Evolutionary conservation across 2,888 invertebrate species (phyloP), one percentile per base, ranked within the genome.

Genomic region (Catocala fraxini): DNA sequence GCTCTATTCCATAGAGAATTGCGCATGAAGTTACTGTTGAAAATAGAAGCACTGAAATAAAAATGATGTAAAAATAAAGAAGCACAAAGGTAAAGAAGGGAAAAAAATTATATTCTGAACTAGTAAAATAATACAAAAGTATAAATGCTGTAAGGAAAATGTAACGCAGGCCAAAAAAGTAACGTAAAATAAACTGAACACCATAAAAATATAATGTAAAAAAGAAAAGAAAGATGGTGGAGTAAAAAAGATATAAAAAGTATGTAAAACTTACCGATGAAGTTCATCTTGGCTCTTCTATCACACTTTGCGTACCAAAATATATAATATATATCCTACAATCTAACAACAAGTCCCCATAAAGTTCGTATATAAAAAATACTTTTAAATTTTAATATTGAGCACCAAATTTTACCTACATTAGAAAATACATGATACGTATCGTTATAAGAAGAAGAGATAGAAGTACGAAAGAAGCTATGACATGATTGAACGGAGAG

Each of bases 371-470:
- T 89, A 89, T 89, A 92, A 90, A 91, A 92, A 91, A 89, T 89
- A 89, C 84, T 86, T 84, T 82, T 71, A 76, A 77, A 68, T 72
- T 78, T 77, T 81, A 70, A 73, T 83, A 81, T 92, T 93, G 93
- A 93, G 93, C 93, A 93, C 93, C 93, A 89, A 92, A 83, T 83
- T 88, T 88, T 82, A 81, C 85, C 84, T 77, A 77, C 77, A 79
- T 77, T 89, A 89, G 83, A 89, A 84, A 87, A 86, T 89, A 89
- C 87, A 92, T 93, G 93, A 93, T 93, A 93, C 93, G 93, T 93
- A 85, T 92, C 81, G 87, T 89, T 89, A 87, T 77, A 85, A 85
- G 77, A 86, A 85, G 83, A 80, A 86, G 85, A 82, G 80, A 80
- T 63, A 83, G 82, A 82, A 83, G 80, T 79, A 77, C 77, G 83